Evolutionary conservation across 2,888 invertebrate species (phyloP), one percentile per base, ranked within the genome.

Genomic region (Aquatica leii): DNA sequence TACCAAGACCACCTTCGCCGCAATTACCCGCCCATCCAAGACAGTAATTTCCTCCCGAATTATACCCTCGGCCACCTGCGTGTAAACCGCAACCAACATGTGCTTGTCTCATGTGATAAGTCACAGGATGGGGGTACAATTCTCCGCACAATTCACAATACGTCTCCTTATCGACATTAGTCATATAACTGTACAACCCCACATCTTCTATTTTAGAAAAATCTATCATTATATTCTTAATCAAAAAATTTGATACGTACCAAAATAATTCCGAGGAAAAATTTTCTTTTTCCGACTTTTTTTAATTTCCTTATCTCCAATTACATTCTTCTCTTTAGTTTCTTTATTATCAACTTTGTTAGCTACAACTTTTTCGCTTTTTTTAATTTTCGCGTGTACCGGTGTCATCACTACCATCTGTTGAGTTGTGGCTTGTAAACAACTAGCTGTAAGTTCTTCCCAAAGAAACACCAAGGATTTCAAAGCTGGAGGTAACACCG

Each of bases 61-160:
- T 97, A 84, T 96, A 98, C 0, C 97, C 98, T 78, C 92, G 92
- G 0, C 94, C 93, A 18, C 89, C 88, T 3, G 95, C 91, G 64
- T 91, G 89, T 68, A 89, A 88, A 0, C 95, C 95, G 80, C 98
- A 98, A 0, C 98, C 98, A 0, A 93, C 92, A 83, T 98, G 98
- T 40, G 88, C 84, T 77, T 90, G 89, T 31, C 93, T 87, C 95
- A 98, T 95, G 82, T 98, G 98, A 73, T 93, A 92, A 0, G 94
- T 94, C 0, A 97, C 89, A 0, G 97, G 96, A 66, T 88, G 87
- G 0, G 90, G 86, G 72, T 90, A 89, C 73, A 84, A 84, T 31
- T 89, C 88, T 2, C 92, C 94, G 78, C 98, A 98, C 35, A 98
- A 84, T 80, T 98, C 97, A 82, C 98, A 98, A 69, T 82, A 64